Conservation (phyloP, 1,140 invertebrate genomes). For the Scaptodrosophila lebanonensis region DNA sequence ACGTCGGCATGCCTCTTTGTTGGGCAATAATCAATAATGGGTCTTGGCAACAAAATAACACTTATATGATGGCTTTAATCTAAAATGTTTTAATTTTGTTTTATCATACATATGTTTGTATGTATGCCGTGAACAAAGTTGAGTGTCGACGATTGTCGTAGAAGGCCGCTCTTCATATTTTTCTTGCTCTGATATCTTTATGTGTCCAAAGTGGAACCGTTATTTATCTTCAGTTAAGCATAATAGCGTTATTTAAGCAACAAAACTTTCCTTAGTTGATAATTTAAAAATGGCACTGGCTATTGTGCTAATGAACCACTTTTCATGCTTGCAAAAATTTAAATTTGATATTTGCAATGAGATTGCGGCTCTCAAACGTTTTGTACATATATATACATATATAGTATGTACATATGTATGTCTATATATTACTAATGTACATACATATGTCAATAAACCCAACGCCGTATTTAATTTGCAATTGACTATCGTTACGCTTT, state of each 20-base stretch:
- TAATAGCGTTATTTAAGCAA: conserved; percentile 21
- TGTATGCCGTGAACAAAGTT: conserved; percentile 12
- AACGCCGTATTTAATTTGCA: too few species aligned
- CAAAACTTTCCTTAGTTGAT: conserved; percentile 27
- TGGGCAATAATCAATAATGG: conserved; percentile 58
- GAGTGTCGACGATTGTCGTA: conserved; percentile 1
- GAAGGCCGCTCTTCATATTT: not conserved
- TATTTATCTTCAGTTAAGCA: conserved; percentile 7
- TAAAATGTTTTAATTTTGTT: conserved; percentile 14
- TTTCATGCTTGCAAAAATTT: not conserved
- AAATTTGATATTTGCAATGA: conserved; percentile 11
- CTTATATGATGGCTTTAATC: conserved; percentile 29
- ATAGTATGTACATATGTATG: too few species aligned
- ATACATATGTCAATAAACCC: not conserved
- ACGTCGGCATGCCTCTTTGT: conserved; percentile 14
- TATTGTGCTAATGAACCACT: not conserved
- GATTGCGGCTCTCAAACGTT: conserved; percentile 21
- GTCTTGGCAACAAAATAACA: conserved; percentile 27
- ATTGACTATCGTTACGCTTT: too few species aligned
- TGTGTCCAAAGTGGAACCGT: too few species aligned
- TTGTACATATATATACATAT: too few species aligned
- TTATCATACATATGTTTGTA: conserved; percentile 20
- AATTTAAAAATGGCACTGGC: conserved; percentile 7
- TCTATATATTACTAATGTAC: conserved; percentile 31
- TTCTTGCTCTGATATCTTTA: conserved; percentile 19